Evolutionary conservation across 2,113 vertebrate species (phyloP).

Genomic region (Heloderma charlesbogerti): DNA sequence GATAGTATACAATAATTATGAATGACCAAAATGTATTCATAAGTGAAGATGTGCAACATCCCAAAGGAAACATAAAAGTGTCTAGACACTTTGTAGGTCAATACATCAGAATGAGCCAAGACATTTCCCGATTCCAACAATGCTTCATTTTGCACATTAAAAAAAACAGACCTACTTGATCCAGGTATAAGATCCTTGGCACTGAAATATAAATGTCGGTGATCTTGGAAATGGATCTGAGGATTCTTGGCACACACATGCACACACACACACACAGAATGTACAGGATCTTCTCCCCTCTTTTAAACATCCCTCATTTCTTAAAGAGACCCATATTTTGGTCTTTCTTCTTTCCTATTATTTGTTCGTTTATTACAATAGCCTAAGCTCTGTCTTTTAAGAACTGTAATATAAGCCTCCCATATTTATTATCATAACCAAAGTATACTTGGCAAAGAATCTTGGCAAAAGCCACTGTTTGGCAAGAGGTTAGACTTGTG

Average conservation of each 20-base stretch:
- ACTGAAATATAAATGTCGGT: background rate
- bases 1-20: background rate
- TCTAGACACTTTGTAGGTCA: background rate
- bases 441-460: conserved; percentile 58
- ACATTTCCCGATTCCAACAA: background rate
- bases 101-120: background rate
- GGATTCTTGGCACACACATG: background rate
- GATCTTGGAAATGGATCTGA: background rate
- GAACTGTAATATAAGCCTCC: conserved; percentile 54
- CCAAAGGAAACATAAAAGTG: background rate
- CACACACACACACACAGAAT: background rate
- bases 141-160: background rate
- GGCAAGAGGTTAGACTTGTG: conserved; percentile 38
- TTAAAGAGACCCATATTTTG: conserved; percentile 52
- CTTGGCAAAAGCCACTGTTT: conserved; percentile 35
- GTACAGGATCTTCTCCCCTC: background rate
- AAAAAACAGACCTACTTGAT: accelerated
- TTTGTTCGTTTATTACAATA: background rate
- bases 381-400: conserved; percentile 23
- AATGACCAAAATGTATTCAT: background rate
- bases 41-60: background rate
- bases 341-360: conserved; percentile 19
- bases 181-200: conserved; percentile 14
- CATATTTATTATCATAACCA: conserved; percentile 51
- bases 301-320: background rate